A percentile compares a stretch with the other conserved stretches of the same genome.
Conservation (phyloP, 2,113 vertebrate species). For the Circaetus gallicus region DNA sequence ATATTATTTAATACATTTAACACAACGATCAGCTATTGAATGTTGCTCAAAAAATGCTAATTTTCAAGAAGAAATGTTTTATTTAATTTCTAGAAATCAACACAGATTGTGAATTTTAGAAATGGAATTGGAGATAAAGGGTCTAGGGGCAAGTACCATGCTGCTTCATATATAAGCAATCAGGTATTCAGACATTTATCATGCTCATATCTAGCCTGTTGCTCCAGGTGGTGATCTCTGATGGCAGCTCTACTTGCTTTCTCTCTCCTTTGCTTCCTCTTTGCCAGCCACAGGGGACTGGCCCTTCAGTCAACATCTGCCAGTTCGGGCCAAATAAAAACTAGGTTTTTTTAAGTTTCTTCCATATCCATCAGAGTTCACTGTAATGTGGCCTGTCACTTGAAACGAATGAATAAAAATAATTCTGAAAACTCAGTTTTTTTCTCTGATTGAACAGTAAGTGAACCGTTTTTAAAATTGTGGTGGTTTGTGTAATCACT, state of each 20-base stretch:
- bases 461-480: neutral
- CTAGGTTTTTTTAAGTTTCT: neutral
- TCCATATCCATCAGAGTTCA: neutral
- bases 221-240: too few species aligned
- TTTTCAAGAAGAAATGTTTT: neutral
- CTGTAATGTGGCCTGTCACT: neutral
- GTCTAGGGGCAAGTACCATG: fast-evolving
- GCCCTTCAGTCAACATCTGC: neutral
- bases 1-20: neutral
- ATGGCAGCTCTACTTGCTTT: neutral
- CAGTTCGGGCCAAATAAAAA: neutral
- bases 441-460: neutral
- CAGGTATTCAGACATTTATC: neutral
- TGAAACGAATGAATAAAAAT: neutral
- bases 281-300: neutral
- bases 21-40: neutral
- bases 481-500: neutral
- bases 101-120: neutral
- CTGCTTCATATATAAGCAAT: neutral
- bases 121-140: neutral
- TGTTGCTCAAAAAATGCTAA: neutral
- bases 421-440: neutral
- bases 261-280: neutral
- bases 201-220: neutral
- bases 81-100: neutral